Evolutionary conservation across 2,797 vertebrate genomes (phyloP), one percentile per base, ranked within the genome.

Genomic region (Paedocypris micromegethes): DNA sequence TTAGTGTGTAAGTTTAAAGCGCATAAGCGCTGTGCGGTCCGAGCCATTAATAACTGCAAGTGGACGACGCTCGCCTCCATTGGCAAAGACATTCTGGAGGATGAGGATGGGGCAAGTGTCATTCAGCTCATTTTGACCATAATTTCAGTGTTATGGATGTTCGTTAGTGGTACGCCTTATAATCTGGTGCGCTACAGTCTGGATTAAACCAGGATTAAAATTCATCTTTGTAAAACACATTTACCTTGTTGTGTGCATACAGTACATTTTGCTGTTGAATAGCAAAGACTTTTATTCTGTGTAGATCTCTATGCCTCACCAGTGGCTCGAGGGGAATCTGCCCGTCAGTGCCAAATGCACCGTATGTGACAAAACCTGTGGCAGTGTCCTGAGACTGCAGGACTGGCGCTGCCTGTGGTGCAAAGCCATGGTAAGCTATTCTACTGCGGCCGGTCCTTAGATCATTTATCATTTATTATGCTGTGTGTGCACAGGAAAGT

Each of bases 361-460:
- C 0, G 91, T 95, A 44, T 98, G 96, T 23, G 96, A 98, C 66
- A 96, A 94, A 83, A 97, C 94, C 0, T 98, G 95, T 0, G 96
- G 96, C 78, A 97, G 94, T 0, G 96, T 98, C 56, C 86, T 97
- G 2, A 90, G 96, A 3, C 86, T 98, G 68, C 96, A 98, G 79
- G 96, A 98, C 87, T 95, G 92, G 93, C 93, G 92, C 72, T 98
- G 96, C 77, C 91, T 98, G 9, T 98, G 95, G 96, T 98, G 95
- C 75, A 98, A 95, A 83, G 91, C 94, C 75, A 94, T 96, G 94
- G 96, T 98, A 80, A 91, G 92, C 23, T 23, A 23, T 23, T 23
- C 23, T 23, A 23, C 23, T 23, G 23, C 23, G 23, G 23, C 23
- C 23, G 23, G 23, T 23, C 23, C 23, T 23, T 23, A 23, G 23